phyloP scores from a whole-genome alignment of 2,888 invertebrate genomes.

The Ypsolopha sequella region DNA sequence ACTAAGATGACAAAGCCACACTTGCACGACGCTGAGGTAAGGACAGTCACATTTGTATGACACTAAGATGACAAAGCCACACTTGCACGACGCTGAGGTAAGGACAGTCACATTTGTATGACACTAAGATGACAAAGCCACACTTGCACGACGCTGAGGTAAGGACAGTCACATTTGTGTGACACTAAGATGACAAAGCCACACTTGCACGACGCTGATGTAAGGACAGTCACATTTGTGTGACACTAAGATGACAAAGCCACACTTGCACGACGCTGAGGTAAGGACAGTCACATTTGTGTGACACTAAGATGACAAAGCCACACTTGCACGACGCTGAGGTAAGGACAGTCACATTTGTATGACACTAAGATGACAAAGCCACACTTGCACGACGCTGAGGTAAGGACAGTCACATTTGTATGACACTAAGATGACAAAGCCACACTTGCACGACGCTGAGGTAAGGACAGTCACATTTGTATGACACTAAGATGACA shows the following conservation, averaged over 20 bases:
- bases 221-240: conserved; percentile 14
- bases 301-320: conserved; percentile 18
- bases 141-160: conserved; percentile 77
- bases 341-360: conserved; percentile 24
- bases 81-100: conserved; percentile 76
- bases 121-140: conserved; percentile 27
- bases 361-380: conserved; percentile 13
- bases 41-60: neutral
- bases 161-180: neutral
- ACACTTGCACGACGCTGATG: conserved; percentile 76
- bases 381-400: conserved; percentile 75
- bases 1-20: conserved; percentile 36
- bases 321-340: conserved; percentile 75
- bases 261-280: conserved; percentile 76
- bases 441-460: conserved; percentile 74
- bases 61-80: conserved; percentile 32
- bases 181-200: conserved; percentile 22
- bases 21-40: conserved; percentile 76
- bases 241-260: conserved; percentile 20
- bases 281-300: conserved; percentile 21
- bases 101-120: neutral
- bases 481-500: too few relatives aligned
- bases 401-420: conserved; percentile 33
- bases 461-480: conserved; percentile 59
- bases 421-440: neutral